These are phyloP conservation scores for Callorhinus ursinus DNA, from an alignment of 2,113 vertebrate genomes.

Conservation along the genomic window DNA sequence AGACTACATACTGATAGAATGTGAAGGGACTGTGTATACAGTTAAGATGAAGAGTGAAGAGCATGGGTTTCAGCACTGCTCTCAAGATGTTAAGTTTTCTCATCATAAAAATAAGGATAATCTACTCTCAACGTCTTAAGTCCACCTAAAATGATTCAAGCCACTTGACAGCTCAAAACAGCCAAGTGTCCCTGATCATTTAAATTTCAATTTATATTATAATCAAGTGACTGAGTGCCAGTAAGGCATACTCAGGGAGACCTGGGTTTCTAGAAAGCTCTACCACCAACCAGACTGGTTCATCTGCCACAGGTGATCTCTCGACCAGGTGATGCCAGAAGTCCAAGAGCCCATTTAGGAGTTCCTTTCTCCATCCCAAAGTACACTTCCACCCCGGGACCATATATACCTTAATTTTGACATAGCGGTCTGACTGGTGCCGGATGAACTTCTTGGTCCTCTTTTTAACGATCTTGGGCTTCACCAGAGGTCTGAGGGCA, in stretches of 20 bases:
- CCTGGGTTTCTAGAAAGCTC: neutral
- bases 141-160: neutral
- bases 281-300: neutral
- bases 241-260: neutral
- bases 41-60: neutral
- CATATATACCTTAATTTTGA: conserved; percentile 93
- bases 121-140: neutral
- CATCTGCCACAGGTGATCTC: neutral
- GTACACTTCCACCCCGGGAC: rapidly evolving
- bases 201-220: neutral
- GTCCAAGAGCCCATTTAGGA: rapidly evolving
- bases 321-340: rapidly evolving
- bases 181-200: neutral
- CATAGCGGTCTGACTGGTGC: conserved; percentile 98
- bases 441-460: conserved; percentile 99
- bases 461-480: conserved; percentile 97
- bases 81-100: neutral
- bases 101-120: neutral
- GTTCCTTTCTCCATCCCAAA: neutral
- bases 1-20: no score
- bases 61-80: neutral
- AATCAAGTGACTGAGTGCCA: neutral
- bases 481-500: conserved; percentile 94
- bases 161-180: neutral
- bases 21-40: neutral